Conservation (phyloP, 2,797 vertebrate genomes). For the Squalus acanthias region DNA sequence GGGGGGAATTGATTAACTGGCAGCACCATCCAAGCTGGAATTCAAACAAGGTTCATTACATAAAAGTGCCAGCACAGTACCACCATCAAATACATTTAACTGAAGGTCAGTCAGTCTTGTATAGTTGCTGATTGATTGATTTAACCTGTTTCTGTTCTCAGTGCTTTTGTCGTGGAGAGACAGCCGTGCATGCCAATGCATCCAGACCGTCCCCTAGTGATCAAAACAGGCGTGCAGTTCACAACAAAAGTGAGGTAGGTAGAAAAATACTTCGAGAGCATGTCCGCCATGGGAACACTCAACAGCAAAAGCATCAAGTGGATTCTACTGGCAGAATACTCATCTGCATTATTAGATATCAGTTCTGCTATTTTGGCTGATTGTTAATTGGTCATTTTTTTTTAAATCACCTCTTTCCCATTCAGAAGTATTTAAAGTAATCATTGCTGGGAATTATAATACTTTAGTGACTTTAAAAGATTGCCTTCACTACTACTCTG, state of each 20-base stretch:
- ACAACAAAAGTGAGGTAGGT: constrained; percentile 96
- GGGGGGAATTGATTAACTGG: background rate
- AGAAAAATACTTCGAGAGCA: background rate
- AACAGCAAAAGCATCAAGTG: background rate
- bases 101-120: background rate
- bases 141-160: constrained; percentile 46
- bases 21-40: background rate
- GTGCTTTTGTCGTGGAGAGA: constrained; percentile 91
- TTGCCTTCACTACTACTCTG: too few relatives aligned
- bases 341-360: background rate
- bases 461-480: background rate
- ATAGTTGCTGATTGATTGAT: background rate
- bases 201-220: constrained; percentile 91
- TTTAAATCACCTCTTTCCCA: background rate
- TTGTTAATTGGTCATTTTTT: background rate
- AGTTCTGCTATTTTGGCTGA: background rate
- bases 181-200: constrained; percentile 99
- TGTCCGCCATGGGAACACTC: background rate
- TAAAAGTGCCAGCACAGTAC: background rate
- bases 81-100: background rate
- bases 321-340: background rate
- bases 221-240: constrained; percentile 97
- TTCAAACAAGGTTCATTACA: background rate
- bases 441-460: background rate
- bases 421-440: background rate